phyloP scores from a whole-genome alignment of 2,113 vertebrate species.

The Silurus glanis region DNA sequence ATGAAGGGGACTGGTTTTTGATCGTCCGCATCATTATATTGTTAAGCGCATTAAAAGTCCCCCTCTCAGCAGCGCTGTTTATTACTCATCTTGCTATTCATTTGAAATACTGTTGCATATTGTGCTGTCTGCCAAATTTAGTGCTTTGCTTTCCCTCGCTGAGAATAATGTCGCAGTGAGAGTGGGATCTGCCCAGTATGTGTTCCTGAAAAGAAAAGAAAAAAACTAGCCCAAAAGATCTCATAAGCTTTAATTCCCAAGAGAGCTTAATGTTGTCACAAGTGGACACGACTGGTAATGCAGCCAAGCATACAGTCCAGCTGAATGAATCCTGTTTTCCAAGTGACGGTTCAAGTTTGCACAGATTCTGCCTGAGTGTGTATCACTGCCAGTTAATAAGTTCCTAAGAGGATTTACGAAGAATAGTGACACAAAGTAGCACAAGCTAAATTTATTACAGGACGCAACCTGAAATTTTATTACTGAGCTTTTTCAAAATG shows the following conservation, averaged over 20 bases:
- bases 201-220: background rate
- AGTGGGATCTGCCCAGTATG: background rate
- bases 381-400: background rate
- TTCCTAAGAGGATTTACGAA: background rate
- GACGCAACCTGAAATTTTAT: background rate
- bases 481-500: background rate
- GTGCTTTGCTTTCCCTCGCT: background rate
- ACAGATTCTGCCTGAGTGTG: background rate
- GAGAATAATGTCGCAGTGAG: background rate
- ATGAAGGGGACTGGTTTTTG: background rate
- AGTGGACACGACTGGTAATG: background rate
- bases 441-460: background rate
- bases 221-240: background rate
- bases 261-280: background rate
- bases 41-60: slow-evolving; percentile 9
- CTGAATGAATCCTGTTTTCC: background rate
- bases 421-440: background rate
- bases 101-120: slow-evolving; percentile 6
- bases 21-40: slow-evolving; percentile 3
- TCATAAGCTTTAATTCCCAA: background rate
- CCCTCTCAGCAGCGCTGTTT: background rate
- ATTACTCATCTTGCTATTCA: slow-evolving; percentile 16
- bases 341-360: background rate
- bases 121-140: background rate
- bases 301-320: background rate